Base-by-base conservation (phyloP, 2,888 invertebrate species). In the Lasioglossum villosulum region DNA sequence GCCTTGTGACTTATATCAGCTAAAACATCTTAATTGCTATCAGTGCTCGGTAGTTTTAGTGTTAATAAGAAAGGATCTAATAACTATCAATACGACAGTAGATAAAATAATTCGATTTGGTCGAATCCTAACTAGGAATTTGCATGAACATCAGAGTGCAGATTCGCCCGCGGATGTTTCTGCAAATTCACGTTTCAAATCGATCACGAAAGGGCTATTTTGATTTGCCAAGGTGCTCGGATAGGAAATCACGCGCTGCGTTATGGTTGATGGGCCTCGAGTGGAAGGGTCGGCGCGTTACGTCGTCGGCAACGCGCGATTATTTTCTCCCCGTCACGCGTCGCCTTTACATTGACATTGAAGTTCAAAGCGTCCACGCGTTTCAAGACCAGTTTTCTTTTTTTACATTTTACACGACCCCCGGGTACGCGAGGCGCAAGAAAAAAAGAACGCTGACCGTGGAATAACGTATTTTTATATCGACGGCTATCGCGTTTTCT, bases 331-430 rank as follows among this genome's bases (percentile, higher is more conserved):
- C 52, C 30, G 73, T 34, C 48, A 63, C 83, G 84, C 66, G 83
- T 39, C 34, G 48, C 56, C 52, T 75, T 52, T 23, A 34, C 23
- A 27, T 42, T 8, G 27, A 63, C 34, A 78, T 70, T 84, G 63
- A 83, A 78, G 68, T 56, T 63, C 59, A 59, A 78, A 83, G 78
- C n/a, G 83, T 56, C 42, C 56, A 42, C 42, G 30, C 72, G 59
- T 83, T 84, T 78, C 84, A 83, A 14, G 83, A 70, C 42, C 83
- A 78, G 59, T 83, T 34, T 73, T 37, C 37, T 37, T 76, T 73
- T 75, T 83, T 48, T 75, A 16, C 19, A 27, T 30, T 66, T 66
- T 34, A 16, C 19, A 1, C 42, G 16, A 75, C n/a, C 73, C 45
- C 23, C 1, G 14, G 78, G 42, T 34, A n/a, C 68, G 37, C 14